phyloP scores from a whole-genome alignment of 2,888 invertebrate species.

The Flabesymbios commensalis region DNA sequence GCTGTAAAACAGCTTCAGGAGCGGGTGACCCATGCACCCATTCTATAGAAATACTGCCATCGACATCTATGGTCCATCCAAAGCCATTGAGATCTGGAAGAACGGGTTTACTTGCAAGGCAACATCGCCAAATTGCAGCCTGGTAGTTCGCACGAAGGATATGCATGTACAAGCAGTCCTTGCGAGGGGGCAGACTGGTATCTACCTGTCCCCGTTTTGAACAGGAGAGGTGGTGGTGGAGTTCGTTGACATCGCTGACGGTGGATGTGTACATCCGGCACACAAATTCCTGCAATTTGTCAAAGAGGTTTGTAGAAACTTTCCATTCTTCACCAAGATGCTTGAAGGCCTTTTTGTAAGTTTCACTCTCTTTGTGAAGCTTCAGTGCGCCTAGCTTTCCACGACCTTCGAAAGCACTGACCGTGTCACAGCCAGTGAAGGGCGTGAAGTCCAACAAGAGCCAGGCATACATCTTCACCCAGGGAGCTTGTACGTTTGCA shows the following conservation, averaged over 20 bases:
- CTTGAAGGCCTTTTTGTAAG: background rate
- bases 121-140: background rate
- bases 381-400: background rate
- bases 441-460: background rate
- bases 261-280: background rate
- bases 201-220: background rate
- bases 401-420: background rate
- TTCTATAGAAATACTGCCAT: background rate
- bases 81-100: background rate
- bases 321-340: background rate
- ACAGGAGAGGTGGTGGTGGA: background rate
- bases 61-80: background rate
- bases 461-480: background rate
- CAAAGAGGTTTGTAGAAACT: background rate
- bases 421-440: background rate
- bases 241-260: background rate
- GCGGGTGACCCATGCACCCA: conserved; percentile 1
- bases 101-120: background rate
- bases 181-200: background rate
- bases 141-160: background rate
- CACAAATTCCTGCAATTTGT: background rate
- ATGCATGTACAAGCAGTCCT: background rate
- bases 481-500: background rate
- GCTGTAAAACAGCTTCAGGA: background rate
- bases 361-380: background rate